A percentile compares a stretch with the other conserved stretches of the same genome.
Evolutionary conservation across 2,888 invertebrate species (phyloP).

Genomic region (Nycteola revayana): DNA sequence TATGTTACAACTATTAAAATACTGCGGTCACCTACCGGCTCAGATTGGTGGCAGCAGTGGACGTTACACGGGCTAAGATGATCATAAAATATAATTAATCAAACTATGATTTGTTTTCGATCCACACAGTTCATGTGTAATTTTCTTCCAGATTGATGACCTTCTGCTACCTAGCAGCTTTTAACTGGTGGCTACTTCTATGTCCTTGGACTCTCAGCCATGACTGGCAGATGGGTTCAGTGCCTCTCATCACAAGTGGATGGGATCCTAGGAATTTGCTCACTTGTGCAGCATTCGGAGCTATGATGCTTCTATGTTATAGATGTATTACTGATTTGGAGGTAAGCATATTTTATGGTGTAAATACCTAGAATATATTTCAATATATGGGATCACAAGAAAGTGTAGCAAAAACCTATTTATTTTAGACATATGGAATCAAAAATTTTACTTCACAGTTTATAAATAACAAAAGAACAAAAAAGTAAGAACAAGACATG

Average conservation of each 20-base stretch:
- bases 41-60: too few species aligned
- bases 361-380: too few species aligned
- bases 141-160: constrained; percentile 85
- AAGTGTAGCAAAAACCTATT: background rate
- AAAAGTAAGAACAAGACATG: too few species aligned
- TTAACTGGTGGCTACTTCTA: constrained; percentile 90
- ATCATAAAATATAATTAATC: too few species aligned
- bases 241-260: constrained; percentile 87
- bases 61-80: too few species aligned
- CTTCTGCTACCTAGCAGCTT: constrained; percentile 89
- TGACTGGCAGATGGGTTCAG: constrained; percentile 94
- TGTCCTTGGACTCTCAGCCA: constrained; percentile 89
- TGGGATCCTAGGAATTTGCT: constrained; percentile 88
- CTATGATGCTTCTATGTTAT: constrained; percentile 84
- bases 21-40: too few species aligned
- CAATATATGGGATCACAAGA: background rate
- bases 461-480: too few species aligned
- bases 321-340: constrained; percentile 86
- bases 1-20: too few species aligned
- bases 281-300: constrained; percentile 86
- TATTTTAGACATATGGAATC: too few species aligned
- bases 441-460: too few species aligned
- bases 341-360: constrained; percentile 81
- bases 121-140: too few species aligned
- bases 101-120: too few species aligned